Conservation (phyloP, 2,888 invertebrate genomes). For the Dermolepida albohirtum region DNA sequence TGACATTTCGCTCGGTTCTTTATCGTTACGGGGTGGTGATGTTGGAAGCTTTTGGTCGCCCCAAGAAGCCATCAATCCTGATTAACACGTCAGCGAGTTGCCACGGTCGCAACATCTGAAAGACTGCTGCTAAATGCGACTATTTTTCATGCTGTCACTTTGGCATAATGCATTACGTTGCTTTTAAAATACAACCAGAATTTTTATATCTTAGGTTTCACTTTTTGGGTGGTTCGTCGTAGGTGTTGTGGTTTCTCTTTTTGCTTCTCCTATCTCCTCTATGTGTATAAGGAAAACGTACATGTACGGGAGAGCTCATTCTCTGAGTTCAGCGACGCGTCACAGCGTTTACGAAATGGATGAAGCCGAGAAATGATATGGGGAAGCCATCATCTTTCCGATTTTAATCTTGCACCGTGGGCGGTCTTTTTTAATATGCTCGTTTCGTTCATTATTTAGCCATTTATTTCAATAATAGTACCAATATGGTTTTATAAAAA, state of each 20-base stretch:
- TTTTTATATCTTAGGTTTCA: slow-evolving; percentile 31
- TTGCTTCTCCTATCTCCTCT: neutral
- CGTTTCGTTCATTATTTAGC: slow-evolving; percentile 24
- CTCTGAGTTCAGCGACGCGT: slow-evolving; percentile 49
- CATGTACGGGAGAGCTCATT: slow-evolving; percentile 22
- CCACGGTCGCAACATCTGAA: slow-evolving; percentile 52
- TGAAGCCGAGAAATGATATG: slow-evolving; percentile 48
- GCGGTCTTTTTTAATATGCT: slow-evolving; percentile 44
- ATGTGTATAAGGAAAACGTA: neutral
- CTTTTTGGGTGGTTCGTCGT: slow-evolving; percentile 32
- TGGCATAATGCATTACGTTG: slow-evolving; percentile 56
- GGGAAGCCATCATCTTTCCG: slow-evolving; percentile 44
- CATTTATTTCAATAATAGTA: slow-evolving; percentile 37
- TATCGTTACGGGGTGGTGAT: slow-evolving; percentile 26
- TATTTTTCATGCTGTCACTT: slow-evolving; percentile 62
- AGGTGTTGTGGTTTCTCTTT: slow-evolving; percentile 15
- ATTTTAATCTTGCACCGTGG: slow-evolving; percentile 46
- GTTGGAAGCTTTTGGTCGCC: slow-evolving; percentile 26
- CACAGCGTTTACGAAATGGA: slow-evolving; percentile 43
- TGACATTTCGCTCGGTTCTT: slow-evolving; percentile 36
- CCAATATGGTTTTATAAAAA: slow-evolving; percentile 30
- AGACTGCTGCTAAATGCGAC: slow-evolving; percentile 55
- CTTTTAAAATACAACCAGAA: slow-evolving; percentile 12
- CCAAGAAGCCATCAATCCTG: slow-evolving; percentile 57
- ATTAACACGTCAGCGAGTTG: slow-evolving; percentile 57